Percentiles rank a stretch among this genome's conserved stretches.
These are phyloP conservation scores for Probosciger aterrimus DNA, from an alignment of 2,113 vertebrate species.

Conservation along the genomic window DNA sequence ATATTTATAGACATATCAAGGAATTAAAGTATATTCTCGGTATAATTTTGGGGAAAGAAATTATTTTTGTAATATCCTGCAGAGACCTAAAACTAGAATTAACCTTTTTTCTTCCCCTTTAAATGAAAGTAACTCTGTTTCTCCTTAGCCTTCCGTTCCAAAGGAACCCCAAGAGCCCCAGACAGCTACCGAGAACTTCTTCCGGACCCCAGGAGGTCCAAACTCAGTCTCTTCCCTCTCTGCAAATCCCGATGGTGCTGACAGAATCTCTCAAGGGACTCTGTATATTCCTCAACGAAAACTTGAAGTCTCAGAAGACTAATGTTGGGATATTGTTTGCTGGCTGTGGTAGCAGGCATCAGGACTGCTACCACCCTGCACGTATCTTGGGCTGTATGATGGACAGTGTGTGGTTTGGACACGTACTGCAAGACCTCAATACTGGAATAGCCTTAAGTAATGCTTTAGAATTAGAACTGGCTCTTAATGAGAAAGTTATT, in stretches of 20 bases:
- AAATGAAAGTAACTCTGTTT: neutral
- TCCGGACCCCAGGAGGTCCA: conserved; percentile 82
- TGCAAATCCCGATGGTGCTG: conserved; percentile 47
- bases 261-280: conserved; percentile 58
- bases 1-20: neutral
- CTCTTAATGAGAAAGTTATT: conserved; percentile 47
- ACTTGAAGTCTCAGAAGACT: conserved; percentile 85
- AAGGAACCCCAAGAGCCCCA: conserved; percentile 79
- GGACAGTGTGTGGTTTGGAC: conserved; percentile 29
- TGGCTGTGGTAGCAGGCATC: neutral
- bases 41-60: neutral
- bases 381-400: neutral
- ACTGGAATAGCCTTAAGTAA: conserved; percentile 52
- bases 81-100: neutral
- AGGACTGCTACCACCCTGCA: neutral
- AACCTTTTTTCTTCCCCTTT: neutral
- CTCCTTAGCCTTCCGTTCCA: conserved; percentile 73
- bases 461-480: neutral
- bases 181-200: conserved; percentile 80
- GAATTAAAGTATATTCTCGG: neutral
- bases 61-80: neutral
- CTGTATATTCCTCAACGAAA: conserved; percentile 85
- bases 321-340: conserved; percentile 2
- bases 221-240: conserved; percentile 55
- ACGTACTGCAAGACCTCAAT: conserved; percentile 2